Base-by-base conservation (phyloP, 1,140 invertebrate genomes). In the Araneus ventricosus region DNA sequence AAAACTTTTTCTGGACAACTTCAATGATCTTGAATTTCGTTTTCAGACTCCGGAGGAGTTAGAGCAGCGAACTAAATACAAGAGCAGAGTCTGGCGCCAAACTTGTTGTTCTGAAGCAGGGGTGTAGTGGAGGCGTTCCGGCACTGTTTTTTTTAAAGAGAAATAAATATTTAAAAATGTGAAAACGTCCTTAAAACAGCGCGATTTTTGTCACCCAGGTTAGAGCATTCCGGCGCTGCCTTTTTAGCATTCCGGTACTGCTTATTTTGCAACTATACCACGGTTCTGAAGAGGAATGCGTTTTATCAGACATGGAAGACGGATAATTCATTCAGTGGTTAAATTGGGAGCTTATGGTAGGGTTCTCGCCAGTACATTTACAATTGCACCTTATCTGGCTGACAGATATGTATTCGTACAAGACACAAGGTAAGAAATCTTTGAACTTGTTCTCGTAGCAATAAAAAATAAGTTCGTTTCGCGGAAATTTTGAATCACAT, bases 281-380 rank as follows among this genome's bases (percentile, higher is more conserved):
- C 95, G 63, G 93, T 96, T n/a, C n/a, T 86, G 89, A 94, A n/a
- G 94, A 95, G 92, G 94, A 95, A 24, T 94, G 94, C n/a, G 90
- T 92, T 20, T 94, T 96, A 70, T 96, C 96, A 0, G 95, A 95
- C 92, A 94, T 96, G 88, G 88, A 95, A 17, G 95, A 95, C 41
- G 96, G 96, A 7, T 95, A 96, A 80, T 96, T 95, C 95, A 93
- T 96, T 30, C 94, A 95, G 79, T 96, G 96, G 93, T 88, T 94
- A 37, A 95, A 96, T 93, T 96, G 96, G 96, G 96, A 14, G 96
- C 96, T 6, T 96, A 96, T 94, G 96, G 96, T 20, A 95, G 96
- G 93, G 94, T 95, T 61, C 95, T 95, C 87, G 95, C 95, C 34
- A 96, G 96, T 14, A 94, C 94, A 27, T 96, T 96, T 94, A 96